Base-by-base conservation (phyloP, 2,888 invertebrate species). In the Tridacna crocea region DNA sequence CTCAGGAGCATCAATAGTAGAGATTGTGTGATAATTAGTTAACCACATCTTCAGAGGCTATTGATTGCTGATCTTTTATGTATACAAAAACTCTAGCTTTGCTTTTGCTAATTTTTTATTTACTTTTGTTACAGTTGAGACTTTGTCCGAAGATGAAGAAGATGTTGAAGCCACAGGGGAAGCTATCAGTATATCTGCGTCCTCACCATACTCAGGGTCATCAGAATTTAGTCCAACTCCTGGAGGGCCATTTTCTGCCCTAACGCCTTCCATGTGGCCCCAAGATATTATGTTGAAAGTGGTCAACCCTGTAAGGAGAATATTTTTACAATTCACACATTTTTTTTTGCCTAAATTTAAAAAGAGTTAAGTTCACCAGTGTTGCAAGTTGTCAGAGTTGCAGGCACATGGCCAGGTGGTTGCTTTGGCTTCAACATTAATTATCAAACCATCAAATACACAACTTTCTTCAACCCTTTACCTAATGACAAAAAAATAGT, bases 221-320 rank as follows among this genome's bases (percentile, higher is more conserved):
- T 89, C 91, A 47, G 92, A 92, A 48, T 93, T 93, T 83, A 90
- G 90, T 22, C 94, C 94, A 0, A 93, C 94, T 10, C 94, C 94
- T 22, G 95, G 98, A 0, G 98, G 98, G 0, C 97, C 98, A 0
- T 99, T 99, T 95, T 98, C 98, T 47, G 98, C 98, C 0, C 96
- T 99, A 19, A 98, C 98, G 0, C 96, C 98, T 4, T 98, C 98
- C 83, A 99, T 99, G 98, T 98, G 98, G 96, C 99, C 99, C 0
- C 98, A 98, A 94, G 98, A 98, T 93, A 97, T 98, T 78, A 96
- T 98, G 94, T 97, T 96, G 0, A 97, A 97, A 94, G 95, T 95
- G 22, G 90, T 88, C 78, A 92, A 93, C 81, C 92, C 92, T 47
- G 93, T 94, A 77, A 74, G 81, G 76, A 17, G 36, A 36, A 36